phyloP scores from a whole-genome alignment of 2,888 invertebrate genomes.

The Euzophera pinguis region DNA sequence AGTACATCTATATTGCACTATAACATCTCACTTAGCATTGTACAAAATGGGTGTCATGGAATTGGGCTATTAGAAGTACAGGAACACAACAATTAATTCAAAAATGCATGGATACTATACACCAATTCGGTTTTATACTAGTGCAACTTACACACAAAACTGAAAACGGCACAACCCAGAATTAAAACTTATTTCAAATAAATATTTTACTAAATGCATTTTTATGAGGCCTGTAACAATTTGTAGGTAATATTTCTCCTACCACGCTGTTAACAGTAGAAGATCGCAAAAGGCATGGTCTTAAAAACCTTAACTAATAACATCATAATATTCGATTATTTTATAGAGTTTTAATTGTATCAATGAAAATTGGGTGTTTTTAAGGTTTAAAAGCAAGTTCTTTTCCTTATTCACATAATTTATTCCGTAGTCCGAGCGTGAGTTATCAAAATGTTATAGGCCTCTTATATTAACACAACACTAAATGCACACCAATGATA shows the following conservation, averaged over 20 bases:
- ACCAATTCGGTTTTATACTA: constrained; percentile 45
- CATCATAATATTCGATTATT: no score
- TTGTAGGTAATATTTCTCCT: no score
- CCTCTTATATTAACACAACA: constrained; percentile 16
- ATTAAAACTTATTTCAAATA: constrained; percentile 4
- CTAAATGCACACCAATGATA: constrained; percentile 17
- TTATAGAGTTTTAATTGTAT: no score
- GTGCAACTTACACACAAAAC: constrained; percentile 39
- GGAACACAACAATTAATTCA: constrained; percentile 30
- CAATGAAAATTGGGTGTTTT: no score
- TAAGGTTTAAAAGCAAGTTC: no score
- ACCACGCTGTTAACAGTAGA: no score
- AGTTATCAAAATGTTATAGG: no score
- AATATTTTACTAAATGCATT: constrained; percentile 2
- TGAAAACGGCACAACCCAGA: constrained; percentile 18
- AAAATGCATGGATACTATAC: constrained; percentile 25
- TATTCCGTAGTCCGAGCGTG: no score
- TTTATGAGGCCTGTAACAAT: background rate
- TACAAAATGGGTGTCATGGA: constrained; percentile 64
- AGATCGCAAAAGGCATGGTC: no score
- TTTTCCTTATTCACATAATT: no score
- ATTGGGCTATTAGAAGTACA: constrained; percentile 15
- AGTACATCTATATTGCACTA: constrained; percentile 79
- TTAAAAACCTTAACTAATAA: no score
- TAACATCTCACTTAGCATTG: constrained; percentile 76